Evolutionary conservation across 2,113 vertebrate species (phyloP), one percentile per base, ranked within the genome.

Genomic region (Mobula birostris): DNA sequence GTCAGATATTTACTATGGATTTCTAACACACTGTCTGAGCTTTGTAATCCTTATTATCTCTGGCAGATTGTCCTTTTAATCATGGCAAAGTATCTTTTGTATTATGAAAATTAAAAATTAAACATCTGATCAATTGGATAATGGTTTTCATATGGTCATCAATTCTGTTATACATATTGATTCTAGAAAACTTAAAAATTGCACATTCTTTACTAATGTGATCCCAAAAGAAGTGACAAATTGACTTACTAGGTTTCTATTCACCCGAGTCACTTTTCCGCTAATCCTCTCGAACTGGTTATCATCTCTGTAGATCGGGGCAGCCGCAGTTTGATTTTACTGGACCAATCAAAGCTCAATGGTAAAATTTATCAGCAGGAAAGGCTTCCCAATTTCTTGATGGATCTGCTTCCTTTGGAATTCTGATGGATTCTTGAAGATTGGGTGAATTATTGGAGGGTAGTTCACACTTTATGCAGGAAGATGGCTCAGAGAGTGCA

Each of bases 1-100:
- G 96, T 97, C 97, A 95, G 94, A 95, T 40, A 95, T 94, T 88
- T 94, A 90, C 94, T 94, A 95, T 95, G 97, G 96, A 96, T 96
- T 96, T 96, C 96, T 95, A 96, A 95, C 96, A 96, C 96, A 96
- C 66, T 95, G 96, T 97, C 97, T 96, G 96, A 96, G 95, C 96
- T 97, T 97, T 97, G 96, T 97, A 97, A 96, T 96, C 96, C 95
- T 95, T 95, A 9, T 95, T 96, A 96, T 96, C 94, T 95, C 95
- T 94, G 96, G 95, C 96, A 96, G 97, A 97, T 97, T 96, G 96
- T 96, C 95, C 95, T 96, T 95, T 97, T 97, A 96, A 96, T 96
- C 96, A 95, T 94, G 95, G 95, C 95, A 96, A 96, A 96, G 19
- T 21, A 91, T 91, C 32, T 24, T 21, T 91, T 66, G n/a, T 36